Conservation (phyloP, 2,113 vertebrate genomes). For the Callithrix jacchus region DNA sequence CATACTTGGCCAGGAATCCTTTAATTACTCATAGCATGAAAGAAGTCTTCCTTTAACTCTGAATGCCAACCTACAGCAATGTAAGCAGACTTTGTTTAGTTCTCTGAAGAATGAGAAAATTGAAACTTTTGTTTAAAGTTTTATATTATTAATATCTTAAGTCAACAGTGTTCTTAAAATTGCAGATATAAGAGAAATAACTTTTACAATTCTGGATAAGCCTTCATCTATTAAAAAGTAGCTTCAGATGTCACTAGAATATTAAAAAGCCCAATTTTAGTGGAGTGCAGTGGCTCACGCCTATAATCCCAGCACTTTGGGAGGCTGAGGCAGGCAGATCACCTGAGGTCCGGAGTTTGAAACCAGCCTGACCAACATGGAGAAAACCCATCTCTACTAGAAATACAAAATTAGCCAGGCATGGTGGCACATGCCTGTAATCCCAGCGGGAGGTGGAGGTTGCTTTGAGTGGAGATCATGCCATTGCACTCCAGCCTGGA, state of each 20-base stretch:
- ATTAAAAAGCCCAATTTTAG: slow-evolving; percentile 26
- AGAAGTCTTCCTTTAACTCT: not conserved
- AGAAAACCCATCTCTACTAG: no score
- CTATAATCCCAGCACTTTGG: no score
- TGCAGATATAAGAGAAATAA: not conserved
- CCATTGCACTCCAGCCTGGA: no score
- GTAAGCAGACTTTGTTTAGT: not conserved
- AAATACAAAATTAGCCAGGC: no score
- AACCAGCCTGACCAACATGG: no score
- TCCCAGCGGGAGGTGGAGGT: no score
- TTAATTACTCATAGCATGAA: not conserved
- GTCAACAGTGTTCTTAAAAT: not conserved
- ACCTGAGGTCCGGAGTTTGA: no score
- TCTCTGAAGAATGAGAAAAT: not conserved
- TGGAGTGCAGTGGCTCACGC: no score
- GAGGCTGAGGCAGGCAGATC: no score
- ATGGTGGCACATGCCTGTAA: no score
- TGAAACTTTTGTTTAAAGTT: not conserved
- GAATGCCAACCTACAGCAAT: not conserved
- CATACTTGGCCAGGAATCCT: not conserved
- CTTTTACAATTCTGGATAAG: not conserved
- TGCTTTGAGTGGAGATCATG: no score
- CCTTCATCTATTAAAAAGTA: not conserved
- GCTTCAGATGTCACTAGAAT: not conserved
- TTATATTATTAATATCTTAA: not conserved